These are phyloP conservation scores for Nematolebias whitei DNA, from an alignment of 2,113 vertebrate genomes.

Conservation along the genomic window DNA sequence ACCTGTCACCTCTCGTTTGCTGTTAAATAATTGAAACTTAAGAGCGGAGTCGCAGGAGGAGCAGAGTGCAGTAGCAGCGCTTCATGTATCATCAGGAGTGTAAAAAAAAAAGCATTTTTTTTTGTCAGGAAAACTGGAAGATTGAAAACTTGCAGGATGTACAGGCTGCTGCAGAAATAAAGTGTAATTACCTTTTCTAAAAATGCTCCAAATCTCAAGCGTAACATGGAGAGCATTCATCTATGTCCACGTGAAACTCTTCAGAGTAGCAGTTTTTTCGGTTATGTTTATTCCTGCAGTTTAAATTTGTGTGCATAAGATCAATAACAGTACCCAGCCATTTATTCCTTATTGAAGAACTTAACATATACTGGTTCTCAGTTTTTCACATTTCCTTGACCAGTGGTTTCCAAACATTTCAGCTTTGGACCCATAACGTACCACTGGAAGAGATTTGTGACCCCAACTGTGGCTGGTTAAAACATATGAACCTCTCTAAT, in stretches of 20 bases:
- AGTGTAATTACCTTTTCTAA: slow-evolving; percentile 22
- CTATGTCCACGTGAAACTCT: slow-evolving; percentile 39
- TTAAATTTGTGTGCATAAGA: slow-evolving; percentile 39
- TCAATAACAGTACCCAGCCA: slow-evolving; percentile 13
- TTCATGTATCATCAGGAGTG: slow-evolving; percentile 16
- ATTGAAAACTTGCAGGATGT: slow-evolving; percentile 19
- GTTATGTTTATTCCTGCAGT: slow-evolving; percentile 20
- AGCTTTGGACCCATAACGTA: too few species aligned
- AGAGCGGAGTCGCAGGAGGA: slow-evolving; percentile 31
- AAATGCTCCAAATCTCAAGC: slow-evolving; percentile 17
- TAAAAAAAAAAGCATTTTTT: slow-evolving; percentile 6
- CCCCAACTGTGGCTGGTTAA: too few species aligned
- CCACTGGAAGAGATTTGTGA: too few species aligned
- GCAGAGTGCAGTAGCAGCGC: slow-evolving; percentile 39
- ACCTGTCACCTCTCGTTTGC: slow-evolving; percentile 67
- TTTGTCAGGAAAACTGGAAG: slow-evolving; percentile 22
- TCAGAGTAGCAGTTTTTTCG: slow-evolving; percentile 23
- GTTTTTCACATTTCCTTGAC: slow-evolving; percentile 8
- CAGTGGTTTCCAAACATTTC: not conserved
- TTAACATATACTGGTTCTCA: slow-evolving; percentile 26
- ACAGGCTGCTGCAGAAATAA: slow-evolving; percentile 14
- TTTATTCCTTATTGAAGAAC: slow-evolving; percentile 16
- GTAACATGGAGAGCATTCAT: slow-evolving; percentile 20
- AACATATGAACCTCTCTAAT: too few species aligned
- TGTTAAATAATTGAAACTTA: slow-evolving; percentile 69